Percentiles rank a stretch among this genome's conserved stretches.
phyloP scores from a whole-genome alignment of 2,113 vertebrate species.

The Chrysemys picta region DNA sequence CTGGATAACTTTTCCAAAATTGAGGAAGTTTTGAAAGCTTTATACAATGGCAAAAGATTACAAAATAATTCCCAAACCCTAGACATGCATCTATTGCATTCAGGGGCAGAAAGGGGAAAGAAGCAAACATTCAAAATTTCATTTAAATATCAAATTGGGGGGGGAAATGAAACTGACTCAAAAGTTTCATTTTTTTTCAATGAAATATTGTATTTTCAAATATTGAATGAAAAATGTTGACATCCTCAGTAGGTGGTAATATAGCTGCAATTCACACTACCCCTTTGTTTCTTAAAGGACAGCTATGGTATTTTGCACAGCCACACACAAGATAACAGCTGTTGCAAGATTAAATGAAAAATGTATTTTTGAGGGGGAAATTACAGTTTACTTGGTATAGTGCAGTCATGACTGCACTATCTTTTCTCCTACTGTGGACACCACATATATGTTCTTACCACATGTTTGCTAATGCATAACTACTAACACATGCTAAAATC shows the following conservation, averaged over 20 bases:
- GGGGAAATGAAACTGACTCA: background rate
- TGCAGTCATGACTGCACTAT: background rate
- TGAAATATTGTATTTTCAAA: background rate
- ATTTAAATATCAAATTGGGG: background rate
- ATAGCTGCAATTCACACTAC: background rate
- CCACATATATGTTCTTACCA: background rate
- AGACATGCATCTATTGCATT: background rate
- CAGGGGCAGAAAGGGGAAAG: background rate
- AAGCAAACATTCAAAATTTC: background rate
- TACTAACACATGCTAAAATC: background rate
- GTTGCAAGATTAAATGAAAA: accelerated
- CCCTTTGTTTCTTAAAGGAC: accelerated
- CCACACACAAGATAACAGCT: accelerated
- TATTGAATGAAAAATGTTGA: background rate
- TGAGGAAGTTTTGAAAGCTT: background rate
- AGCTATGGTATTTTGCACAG: accelerated
- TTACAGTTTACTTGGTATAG: accelerated
- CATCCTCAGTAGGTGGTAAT: background rate
- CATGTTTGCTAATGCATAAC: accelerated
- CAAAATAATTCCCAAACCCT: background rate
- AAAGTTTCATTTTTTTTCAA: background rate
- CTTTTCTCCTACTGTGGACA: background rate
- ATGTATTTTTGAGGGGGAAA: background rate
- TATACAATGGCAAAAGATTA: background rate
- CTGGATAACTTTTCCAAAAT: constrained; percentile 1